These are phyloP conservation scores for Bagarius yarrelli DNA, from an alignment of 2,113 vertebrate genomes.

Conservation along the genomic window DNA sequence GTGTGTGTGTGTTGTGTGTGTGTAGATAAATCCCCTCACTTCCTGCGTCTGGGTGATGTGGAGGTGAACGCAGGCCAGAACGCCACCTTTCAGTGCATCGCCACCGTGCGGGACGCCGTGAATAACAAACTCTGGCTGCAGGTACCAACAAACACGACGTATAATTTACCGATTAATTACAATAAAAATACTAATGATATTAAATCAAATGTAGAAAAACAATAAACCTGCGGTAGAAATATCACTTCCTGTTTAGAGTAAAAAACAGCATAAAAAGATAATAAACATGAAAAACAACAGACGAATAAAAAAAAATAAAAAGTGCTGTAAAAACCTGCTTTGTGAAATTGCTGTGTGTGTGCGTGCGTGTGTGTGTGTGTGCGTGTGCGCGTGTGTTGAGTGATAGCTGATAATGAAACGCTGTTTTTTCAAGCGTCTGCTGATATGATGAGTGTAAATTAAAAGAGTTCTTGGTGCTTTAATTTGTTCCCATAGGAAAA, in stretches of 20 bases:
- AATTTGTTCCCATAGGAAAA: neutral
- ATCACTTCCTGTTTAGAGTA: neutral
- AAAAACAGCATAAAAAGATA: too few species aligned
- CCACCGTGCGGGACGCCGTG: slow-evolving; percentile 89
- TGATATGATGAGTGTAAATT: neutral
- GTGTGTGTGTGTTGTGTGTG: slow-evolving; percentile 26
- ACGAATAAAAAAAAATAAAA: neutral
- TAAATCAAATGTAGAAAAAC: too few species aligned
- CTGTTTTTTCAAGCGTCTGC: neutral
- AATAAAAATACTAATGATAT: too few species aligned
- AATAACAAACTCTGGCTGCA: slow-evolving; percentile 97
- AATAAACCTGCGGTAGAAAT: neutral
- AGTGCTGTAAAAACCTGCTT: neutral
- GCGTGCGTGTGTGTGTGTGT: too few species aligned
- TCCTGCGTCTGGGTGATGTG: slow-evolving; percentile 94
- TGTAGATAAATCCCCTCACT: slow-evolving; percentile 97
- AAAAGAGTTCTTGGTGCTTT: neutral
- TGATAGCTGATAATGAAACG: neutral
- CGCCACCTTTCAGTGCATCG: slow-evolving; percentile 97
- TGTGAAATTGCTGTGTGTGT: too few species aligned
- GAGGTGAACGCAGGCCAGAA: slow-evolving; percentile 99
- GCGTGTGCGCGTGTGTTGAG: too few species aligned
- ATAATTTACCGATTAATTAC: too few species aligned
- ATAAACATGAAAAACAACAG: neutral
- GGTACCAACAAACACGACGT: slow-evolving; percentile 74